Evolutionary conservation across 2,113 vertebrate species (phyloP).

Genomic region (Helogale parvula): DNA sequence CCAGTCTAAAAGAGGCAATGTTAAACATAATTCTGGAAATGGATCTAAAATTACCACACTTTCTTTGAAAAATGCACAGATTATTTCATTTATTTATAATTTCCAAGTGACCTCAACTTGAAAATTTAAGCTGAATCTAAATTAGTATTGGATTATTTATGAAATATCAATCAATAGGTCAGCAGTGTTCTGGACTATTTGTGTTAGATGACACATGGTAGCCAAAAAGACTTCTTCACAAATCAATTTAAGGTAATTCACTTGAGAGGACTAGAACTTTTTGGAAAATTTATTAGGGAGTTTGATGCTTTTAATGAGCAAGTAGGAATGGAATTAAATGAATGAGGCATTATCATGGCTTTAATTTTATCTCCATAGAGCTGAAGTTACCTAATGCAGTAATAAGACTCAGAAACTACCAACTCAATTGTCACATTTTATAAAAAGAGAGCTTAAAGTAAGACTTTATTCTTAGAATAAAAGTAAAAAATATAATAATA

Average conservation of each 20-base stretch:
- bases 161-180: neutral
- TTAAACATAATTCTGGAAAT: slow-evolving; percentile 37
- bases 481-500: neutral
- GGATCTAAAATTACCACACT: neutral
- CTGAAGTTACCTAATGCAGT: neutral
- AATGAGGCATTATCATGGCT: neutral
- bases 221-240: neutral
- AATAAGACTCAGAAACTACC: neutral
- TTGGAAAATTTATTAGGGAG: neutral
- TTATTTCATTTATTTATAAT: neutral
- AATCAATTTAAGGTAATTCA: neutral
- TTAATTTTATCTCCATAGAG: slow-evolving; percentile 13
- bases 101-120: neutral
- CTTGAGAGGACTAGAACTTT: neutral
- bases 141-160: neutral
- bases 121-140: neutral
- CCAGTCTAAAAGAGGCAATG: neutral
- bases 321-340: neutral
- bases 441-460: neutral
- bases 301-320: neutral
- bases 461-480: neutral
- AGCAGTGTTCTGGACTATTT: neutral
- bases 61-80: neutral
- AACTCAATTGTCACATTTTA: neutral
- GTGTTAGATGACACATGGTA: neutral